Evolutionary conservation across 2,888 invertebrate species (phyloP), one percentile per base, ranked within the genome.

Genomic region (Philereme transversata): DNA sequence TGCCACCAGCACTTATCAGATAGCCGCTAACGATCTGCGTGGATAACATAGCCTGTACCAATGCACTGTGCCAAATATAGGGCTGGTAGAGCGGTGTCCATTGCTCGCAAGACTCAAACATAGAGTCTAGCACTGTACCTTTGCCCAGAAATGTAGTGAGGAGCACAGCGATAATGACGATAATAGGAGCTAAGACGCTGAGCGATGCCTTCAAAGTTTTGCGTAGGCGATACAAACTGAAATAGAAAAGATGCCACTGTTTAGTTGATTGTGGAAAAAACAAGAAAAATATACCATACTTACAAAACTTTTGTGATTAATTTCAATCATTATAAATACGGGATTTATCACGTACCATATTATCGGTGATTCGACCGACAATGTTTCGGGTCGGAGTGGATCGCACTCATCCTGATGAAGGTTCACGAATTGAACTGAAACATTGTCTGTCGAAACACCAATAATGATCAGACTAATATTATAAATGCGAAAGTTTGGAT

Each of bases 1-100:
- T 92, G 34, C 94, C 95, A 8, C 95, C 95, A 47, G 94, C 93
- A 48, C 95, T 95, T 38, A 94, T 92, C 60, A 95, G 90, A 65
- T 94, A 93, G 33, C 95, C 95, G 71, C 95, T 93, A 63, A 94
- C 93, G 49, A 95, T 86, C 58, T 95, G 94, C 3, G 94, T 94
- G 0, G 95, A 95, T 75, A 95, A 85, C 72, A 95, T 86, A 49
- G 95, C 93, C 79, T 95, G 95, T 41, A 95, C 93, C 66, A 94
- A 81, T 0, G 94, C 94, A 70, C 94, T 94, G 74, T 94, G 94
- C 95, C 95, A 95, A 65, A 92, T 85, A 36, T 83, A 83, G 0
- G 91, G 90, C 59, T 88, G 78, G 2, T 78, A 73, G 6, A 91
- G 67, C 56, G 85, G 79, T 51, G 73, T 67, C 92, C 92, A 91